phyloP scores from a whole-genome alignment of 2,888 invertebrate species.

The Ormia ochracea region DNA sequence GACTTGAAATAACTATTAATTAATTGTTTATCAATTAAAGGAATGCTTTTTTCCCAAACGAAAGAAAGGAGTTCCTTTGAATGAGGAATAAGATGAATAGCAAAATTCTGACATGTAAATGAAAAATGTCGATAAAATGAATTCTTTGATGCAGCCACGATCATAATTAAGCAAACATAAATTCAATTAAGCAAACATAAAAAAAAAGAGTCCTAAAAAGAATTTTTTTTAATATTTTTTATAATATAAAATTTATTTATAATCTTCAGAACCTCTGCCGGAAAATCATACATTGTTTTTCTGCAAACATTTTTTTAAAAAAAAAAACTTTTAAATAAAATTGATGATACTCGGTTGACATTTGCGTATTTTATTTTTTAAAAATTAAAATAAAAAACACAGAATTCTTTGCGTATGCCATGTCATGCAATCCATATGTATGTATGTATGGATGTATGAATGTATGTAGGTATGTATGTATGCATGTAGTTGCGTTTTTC shows the following conservation, averaged over 20 bases:
- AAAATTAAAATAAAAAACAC: background rate
- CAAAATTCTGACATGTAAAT: no score
- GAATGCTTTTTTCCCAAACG: background rate
- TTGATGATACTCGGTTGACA: conserved; percentile 28
- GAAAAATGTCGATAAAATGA: no score
- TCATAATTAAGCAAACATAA: no score
- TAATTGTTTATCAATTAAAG: background rate
- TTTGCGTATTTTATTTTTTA: conserved; percentile 16
- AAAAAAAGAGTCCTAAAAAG: no score
- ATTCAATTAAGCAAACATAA: no score
- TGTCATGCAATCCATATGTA: background rate
- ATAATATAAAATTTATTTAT: background rate
- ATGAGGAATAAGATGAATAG: no score
- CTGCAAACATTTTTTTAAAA: background rate
- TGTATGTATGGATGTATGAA: background rate
- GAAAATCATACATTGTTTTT: background rate
- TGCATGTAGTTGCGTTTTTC: background rate
- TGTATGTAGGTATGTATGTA: background rate
- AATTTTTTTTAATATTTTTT: no score
- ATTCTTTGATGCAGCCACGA: no score
- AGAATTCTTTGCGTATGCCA: background rate
- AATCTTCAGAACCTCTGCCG: background rate
- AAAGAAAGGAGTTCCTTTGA: no score
- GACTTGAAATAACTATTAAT: conserved; percentile 2
- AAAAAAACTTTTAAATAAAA: conserved; percentile 18